Percentiles rank a stretch among this genome's conserved stretches.
phyloP scores from a whole-genome alignment of 1,140 invertebrate genomes.

The Drosophila ercepeae region DNA sequence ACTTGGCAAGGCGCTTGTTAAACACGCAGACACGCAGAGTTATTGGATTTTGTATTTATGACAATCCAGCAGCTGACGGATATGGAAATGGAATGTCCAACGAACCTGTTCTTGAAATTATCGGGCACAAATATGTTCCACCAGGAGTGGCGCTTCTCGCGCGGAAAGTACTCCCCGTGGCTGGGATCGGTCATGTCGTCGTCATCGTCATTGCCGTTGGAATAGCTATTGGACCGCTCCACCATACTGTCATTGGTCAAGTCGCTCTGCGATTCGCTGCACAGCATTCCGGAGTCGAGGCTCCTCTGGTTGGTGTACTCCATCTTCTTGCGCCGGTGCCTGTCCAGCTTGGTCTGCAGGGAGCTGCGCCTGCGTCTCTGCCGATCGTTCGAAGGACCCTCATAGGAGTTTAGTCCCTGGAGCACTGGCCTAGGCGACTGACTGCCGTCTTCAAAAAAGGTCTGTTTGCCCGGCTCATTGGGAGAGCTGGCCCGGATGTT shows the following conservation, averaged over 20 bases:
- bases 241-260: slow-evolving; percentile 70
- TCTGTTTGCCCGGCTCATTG: slow-evolving; percentile 76
- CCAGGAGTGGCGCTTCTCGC: slow-evolving; percentile 92
- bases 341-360: slow-evolving; percentile 89
- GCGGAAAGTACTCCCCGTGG: slow-evolving; percentile 83
- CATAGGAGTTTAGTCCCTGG: slow-evolving; percentile 72
- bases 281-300: slow-evolving; percentile 55
- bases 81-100: neutral
- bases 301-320: slow-evolving; percentile 83
- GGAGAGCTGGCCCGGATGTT: slow-evolving; percentile 77
- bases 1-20: slow-evolving; percentile 65
- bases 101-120: slow-evolving; percentile 87
- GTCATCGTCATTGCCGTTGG: slow-evolving; percentile 54
- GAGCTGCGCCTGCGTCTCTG: slow-evolving; percentile 87
- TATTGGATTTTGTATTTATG: slow-evolving; percentile 28
- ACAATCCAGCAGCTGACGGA: slow-evolving; percentile 32
- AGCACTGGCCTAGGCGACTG: slow-evolving; percentile 51
- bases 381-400: slow-evolving; percentile 64
- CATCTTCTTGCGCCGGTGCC: slow-evolving; percentile 87
- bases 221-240: slow-evolving; percentile 33
- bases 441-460: slow-evolving; percentile 77
- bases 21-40: slow-evolving; percentile 48
- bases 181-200: slow-evolving; percentile 72
- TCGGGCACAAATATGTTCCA: slow-evolving; percentile 93
- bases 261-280: slow-evolving; percentile 71